Evolutionary conservation across 2,888 invertebrate genomes (phyloP).

Genomic region (Drosophila meridionalis): DNA sequence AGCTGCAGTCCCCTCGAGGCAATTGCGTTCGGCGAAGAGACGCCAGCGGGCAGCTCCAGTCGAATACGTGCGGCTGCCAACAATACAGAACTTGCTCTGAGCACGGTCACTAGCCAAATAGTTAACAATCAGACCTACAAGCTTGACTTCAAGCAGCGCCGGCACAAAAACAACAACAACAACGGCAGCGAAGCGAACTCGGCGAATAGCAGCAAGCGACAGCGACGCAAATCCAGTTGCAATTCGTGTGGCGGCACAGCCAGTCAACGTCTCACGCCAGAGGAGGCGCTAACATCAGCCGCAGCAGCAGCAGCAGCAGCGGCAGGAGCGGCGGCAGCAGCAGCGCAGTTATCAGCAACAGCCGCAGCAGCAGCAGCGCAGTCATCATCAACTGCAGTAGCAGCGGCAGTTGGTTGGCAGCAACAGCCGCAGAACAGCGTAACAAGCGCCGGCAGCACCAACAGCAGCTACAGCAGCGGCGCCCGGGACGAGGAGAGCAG

Average conservation of each 20-base stretch:
- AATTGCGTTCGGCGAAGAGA: conserved; percentile 49
- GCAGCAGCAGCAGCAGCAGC: conserved; percentile 11
- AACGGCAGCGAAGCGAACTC: conserved; percentile 42
- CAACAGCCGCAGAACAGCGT: conserved; percentile 73
- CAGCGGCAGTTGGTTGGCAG: conserved; percentile 52
- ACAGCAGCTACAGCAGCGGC: conserved; percentile 69
- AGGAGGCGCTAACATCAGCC: conserved; percentile 48
- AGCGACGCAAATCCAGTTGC: conserved; percentile 68
- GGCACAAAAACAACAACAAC: conserved; percentile 68
- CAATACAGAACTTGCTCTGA: conserved; percentile 70
- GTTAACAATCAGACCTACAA: conserved; percentile 71
- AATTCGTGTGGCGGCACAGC: conserved; percentile 55
- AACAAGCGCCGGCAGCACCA: conserved; percentile 71
- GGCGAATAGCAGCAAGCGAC: conserved; percentile 52
- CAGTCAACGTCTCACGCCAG: conserved; percentile 66
- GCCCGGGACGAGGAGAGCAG: conserved; percentile 69
- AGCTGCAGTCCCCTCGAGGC: conserved; percentile 63
- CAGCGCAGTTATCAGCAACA: conserved; percentile 40
- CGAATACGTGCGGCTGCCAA: conserved; percentile 56
- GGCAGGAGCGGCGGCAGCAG: conserved; percentile 1
- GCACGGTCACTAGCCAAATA: conserved; percentile 71
- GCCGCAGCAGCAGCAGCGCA: conserved; percentile 36
- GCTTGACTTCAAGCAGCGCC: conserved; percentile 74
- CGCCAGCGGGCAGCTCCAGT: conserved; percentile 34
- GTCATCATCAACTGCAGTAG: conserved; percentile 36